Conservation (phyloP, 1,140 invertebrate species). For the Tetramorium parvispinum region DNA sequence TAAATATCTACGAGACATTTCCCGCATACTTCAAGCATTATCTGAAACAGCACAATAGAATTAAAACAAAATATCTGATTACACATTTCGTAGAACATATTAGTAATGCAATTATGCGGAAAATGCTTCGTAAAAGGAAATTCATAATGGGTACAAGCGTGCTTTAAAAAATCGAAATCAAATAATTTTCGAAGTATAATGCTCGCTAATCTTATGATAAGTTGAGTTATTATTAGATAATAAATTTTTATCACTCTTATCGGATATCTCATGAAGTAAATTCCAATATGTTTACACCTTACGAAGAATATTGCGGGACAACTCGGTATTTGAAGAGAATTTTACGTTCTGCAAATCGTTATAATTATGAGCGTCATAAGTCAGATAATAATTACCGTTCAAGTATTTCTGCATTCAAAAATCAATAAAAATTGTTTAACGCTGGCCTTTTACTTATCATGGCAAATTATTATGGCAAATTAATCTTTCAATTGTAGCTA, state of each 20-base stretch:
- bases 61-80: not conserved
- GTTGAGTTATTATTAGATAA: constrained; percentile 15
- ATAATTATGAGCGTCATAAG: not conserved
- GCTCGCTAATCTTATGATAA: not conserved
- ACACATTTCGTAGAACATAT: not conserved
- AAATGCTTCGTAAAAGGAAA: not conserved
- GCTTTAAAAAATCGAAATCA: not conserved
- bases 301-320: not conserved
- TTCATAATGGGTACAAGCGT: not conserved
- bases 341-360: not conserved
- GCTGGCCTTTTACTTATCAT: not conserved
- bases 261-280: not conserved
- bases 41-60: not conserved
- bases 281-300: not conserved
- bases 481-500: not conserved
- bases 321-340: not conserved
- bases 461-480: not conserved
- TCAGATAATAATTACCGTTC: not conserved
- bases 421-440: not conserved
- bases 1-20: not conserved
- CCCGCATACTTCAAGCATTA: not conserved
- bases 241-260: constrained; percentile 32
- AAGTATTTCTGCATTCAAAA: not conserved
- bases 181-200: not conserved
- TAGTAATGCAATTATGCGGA: not conserved